phyloP scores from a whole-genome alignment of 2,888 invertebrate species.

The Caenorhabditis macrosperma region DNA sequence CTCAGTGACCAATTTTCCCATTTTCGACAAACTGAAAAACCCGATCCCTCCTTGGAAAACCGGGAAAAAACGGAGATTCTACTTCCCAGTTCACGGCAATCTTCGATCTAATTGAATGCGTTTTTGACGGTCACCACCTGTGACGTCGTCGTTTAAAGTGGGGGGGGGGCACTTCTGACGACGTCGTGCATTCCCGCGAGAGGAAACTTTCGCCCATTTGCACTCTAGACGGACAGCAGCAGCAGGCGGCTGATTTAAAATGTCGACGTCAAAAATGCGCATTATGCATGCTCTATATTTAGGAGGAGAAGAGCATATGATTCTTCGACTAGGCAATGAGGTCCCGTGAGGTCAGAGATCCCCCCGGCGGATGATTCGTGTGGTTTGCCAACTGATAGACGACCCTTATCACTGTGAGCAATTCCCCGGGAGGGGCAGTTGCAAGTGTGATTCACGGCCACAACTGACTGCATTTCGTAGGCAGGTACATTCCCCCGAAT shows the following conservation, averaged over 20 bases:
- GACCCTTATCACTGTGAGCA: conserved; percentile 8
- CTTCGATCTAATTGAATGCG: conserved; percentile 19
- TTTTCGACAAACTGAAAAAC: too few species aligned
- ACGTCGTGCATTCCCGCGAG: conserved; percentile 24
- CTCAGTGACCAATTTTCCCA: too few species aligned
- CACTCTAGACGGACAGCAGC: conserved; percentile 8
- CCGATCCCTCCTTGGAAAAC: too few species aligned
- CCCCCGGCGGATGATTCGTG: too few species aligned
- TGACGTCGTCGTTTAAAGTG: conserved; percentile 44
- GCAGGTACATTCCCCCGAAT: not conserved
- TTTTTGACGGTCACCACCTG: conserved; percentile 39
- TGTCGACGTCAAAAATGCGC: conserved; percentile 45
- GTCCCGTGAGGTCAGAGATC: conserved; percentile 28
- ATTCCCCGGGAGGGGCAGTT: too few species aligned
- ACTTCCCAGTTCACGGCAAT: not conserved
- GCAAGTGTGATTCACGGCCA: conserved; percentile 17
- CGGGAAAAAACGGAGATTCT: not conserved
- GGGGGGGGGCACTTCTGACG: conserved; percentile 14
- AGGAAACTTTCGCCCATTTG: not conserved
- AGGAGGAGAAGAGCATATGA: conserved; percentile 43
- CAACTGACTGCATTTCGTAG: conserved; percentile 14
- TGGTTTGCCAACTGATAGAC: not conserved
- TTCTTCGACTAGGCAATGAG: conserved; percentile 24
- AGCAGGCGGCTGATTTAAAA: conserved; percentile 34
- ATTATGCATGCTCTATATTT: conserved; percentile 46